Evolutionary conservation across 2,797 vertebrate species (phyloP), one percentile per base, ranked within the genome.

Genomic region (Poecilia picta): DNA sequence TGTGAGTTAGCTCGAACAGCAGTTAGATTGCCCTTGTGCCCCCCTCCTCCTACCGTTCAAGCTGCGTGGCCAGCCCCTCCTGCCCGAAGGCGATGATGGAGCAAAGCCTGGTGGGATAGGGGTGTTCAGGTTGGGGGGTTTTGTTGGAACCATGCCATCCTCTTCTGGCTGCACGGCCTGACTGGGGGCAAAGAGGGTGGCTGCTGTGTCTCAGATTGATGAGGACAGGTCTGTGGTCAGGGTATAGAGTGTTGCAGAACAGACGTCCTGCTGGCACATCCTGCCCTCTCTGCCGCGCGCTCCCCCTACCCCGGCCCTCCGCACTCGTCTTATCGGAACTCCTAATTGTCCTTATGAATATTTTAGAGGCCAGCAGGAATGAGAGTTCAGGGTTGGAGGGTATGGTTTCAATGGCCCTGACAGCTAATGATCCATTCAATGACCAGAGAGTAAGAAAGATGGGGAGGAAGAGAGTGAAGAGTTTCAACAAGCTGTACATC

Each of bases 301-400:
- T 89, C 89, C 78, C 75, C 62, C 25, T 28, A 45, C 68, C 91
- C 85, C 91, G 87, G 87, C 91, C 87, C 85, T 79, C 89, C 92
- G 76, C 89, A 92, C 87, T 91, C 88, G 90, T 93, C 93, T 95
- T 96, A 96, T 95, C 94, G 95, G 95, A 96, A 95, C 95, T 96
- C 93, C 95, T 96, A 95, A 96, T 95, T 96, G 95, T 94, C 94
- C 95, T 96, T 92, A 96, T 96, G 95, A 96, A 96, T 96, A 96
- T 96, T 96, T 96, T 96, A 96, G 94, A 94, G 91, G 93, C 87
- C 81, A 94, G 95, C 93, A 94, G 93, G 93, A 96, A 95, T 89
- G 90, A 91, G 91, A 95, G 90, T 94, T 92, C 93, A 90, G 85
- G 89, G 90, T 87, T 91, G 88, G 89, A 46, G 89, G 92, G 90